Evolutionary conservation across 2,113 vertebrate genomes (phyloP).

Genomic region (Aptenodytes patagonicus): DNA sequence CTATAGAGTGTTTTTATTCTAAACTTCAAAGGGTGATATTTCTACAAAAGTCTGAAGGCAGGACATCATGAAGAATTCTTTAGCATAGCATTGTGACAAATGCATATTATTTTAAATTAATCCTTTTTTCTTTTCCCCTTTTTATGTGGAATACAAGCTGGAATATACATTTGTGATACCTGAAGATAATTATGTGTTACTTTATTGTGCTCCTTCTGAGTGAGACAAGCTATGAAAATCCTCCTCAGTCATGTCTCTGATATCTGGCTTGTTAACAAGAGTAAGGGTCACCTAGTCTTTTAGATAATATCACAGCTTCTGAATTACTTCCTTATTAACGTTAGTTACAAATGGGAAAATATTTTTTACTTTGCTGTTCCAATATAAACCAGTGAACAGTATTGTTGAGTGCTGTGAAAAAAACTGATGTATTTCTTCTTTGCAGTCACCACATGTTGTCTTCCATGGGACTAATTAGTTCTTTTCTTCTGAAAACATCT

Average conservation of each 20-base stretch:
- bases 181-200: neutral
- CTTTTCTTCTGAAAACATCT: neutral
- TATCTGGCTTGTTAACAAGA: neutral
- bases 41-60: neutral
- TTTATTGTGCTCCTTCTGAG: neutral
- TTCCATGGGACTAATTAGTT: neutral
- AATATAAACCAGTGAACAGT: neutral
- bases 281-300: neutral
- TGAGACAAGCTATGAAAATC: neutral
- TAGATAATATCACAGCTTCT: neutral
- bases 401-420: neutral
- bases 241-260: neutral
- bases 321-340: neutral
- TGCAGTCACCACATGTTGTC: neutral
- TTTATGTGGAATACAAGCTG: neutral
- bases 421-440: neutral
- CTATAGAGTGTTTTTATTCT: neutral
- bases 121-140: neutral
- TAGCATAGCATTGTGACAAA: neutral
- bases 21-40: neutral
- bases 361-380: neutral
- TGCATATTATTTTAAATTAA: conserved; percentile 23
- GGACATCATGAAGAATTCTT: neutral
- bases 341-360: neutral
- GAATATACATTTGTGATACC: neutral